Base-by-base conservation (phyloP, 2,797 vertebrate species). In the Fistularia tabacaria region DNA sequence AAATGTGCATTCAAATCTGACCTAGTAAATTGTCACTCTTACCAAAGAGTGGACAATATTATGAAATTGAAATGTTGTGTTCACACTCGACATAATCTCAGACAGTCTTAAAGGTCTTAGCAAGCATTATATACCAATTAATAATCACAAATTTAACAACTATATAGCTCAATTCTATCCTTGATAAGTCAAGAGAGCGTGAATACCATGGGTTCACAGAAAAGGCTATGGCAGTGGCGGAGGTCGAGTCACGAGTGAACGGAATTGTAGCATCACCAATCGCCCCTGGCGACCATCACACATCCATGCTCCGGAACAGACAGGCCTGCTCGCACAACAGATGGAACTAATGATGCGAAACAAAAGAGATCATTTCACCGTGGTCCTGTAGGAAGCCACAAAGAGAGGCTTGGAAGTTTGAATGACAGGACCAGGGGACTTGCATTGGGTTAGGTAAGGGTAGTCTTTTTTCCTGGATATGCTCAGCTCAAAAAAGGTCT, bases 321-420 rank as follows among this genome's bases (percentile, higher is more conserved):
- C 86, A 88, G 83, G 83, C 79, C 81, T 81, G 84, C 82, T 85
- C 82, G 69, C 81, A 80, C 89, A 92, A 92, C 93, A 94, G 92
- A 93, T 93, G 91, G 92, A 89, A 92, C 91, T 92, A 93, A 94
- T 92, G 92, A 92, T 91, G 91, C 92, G 92, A 89, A 90, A 91
- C 90, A 92, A 93, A 94, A 91, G 89, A 92, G 93, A 91, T 92
- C 88, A 90, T 91, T 89, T 92, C 77, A 81, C 88, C 85, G 77
- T 88, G 83, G 88, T 91, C 84, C 66, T 62, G 88, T 55, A 84
- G 84, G 88, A 92, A 85, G 85, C 85, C 85, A 87, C 88, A 90
- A 87, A 88, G 79, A 80, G 71, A 73, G 66, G 84, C 73, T 85
- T 82, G 82, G 85, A 84, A 83, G 87, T 91, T 89, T 73, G 82